Base-by-base conservation (phyloP, 2,113 vertebrate species). In the Ameiurus melas region DNA sequence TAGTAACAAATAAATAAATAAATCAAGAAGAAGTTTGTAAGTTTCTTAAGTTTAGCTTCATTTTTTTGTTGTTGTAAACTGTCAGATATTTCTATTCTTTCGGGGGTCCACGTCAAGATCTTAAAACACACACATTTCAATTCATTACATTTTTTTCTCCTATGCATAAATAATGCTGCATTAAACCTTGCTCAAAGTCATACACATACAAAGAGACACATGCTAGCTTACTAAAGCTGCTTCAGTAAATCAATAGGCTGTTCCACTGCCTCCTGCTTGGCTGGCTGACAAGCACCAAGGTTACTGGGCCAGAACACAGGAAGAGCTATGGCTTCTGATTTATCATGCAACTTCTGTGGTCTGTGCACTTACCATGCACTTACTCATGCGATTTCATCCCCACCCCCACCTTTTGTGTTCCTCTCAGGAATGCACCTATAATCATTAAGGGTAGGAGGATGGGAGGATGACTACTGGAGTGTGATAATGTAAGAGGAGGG, bases 301-400 rank as follows among this genome's bases (percentile, higher is more conserved):
- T 90, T 84, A 81, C 84, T 86, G 30, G 19, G 51, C 85, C 81
- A 58, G 60, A 81, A 84, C 75, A 71, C 55, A 64, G 47, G 39
- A 87, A 80, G 81, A 86, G 39, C 78, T 78, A 86, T 86, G 81
- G 81, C 77, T 83, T 81, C 73, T 47, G 85, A 89, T 85, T 84
- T 80, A 71, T 75, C 82, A 36, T 78, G n/a, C 77, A 71, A 81
- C 80, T 71, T 78, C 79, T 80, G 80, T 57, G 87, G 60, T 30
- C 58, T 84, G 80, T 86, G 39, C 30, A 55, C 75, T 68, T 64
- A 16, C 25, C 43, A 75, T 78, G 70, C 51, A 79, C 78, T 83
- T 78, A 90, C 47, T 84, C 85, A 80, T 33, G 78, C n/a, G 62
- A 88, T 86, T 30, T 60, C 13, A 79, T 64, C 4, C 58, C 57